phyloP scores from a whole-genome alignment of 1,140 invertebrate species.

The Calliphora vicina region DNA sequence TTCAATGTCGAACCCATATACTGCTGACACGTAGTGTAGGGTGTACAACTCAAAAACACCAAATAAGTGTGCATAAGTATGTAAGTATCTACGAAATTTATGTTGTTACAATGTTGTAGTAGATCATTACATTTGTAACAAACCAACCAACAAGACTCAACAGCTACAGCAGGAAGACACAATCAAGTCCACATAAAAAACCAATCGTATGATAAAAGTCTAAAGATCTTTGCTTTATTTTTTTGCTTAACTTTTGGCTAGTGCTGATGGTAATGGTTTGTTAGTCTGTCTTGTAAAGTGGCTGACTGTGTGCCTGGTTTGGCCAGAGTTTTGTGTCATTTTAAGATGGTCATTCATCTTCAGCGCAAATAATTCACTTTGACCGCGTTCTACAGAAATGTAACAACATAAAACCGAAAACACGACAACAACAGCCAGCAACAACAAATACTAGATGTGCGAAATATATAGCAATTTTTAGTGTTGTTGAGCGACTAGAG shows the following conservation, averaged over 20 bases:
- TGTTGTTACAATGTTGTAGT: constrained; percentile 31
- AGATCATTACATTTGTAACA: constrained; percentile 30
- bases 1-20: no score
- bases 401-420: constrained; percentile 17
- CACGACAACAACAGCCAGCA: not conserved
- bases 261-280: not conserved
- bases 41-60: not conserved
- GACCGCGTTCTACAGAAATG: constrained; percentile 22
- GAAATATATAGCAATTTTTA: constrained; percentile 22
- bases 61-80: not conserved
- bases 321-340: constrained; percentile 22
- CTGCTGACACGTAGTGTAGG: no score
- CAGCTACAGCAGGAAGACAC: not conserved
- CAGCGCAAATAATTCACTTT: constrained; percentile 20
- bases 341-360: constrained; percentile 31
- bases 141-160: not conserved
- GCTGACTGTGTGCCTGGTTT: not conserved
- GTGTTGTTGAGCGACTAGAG: not conserved
- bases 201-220: not conserved
- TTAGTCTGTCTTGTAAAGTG: not conserved
- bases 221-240: not conserved
- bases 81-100: not conserved
- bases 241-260: not conserved
- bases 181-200: constrained; percentile 18
- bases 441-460: constrained; percentile 16